Percentiles rank a stretch among this genome's conserved stretches.
phyloP scores from a whole-genome alignment of 1,140 invertebrate genomes.

The Brachionus rubens region DNA sequence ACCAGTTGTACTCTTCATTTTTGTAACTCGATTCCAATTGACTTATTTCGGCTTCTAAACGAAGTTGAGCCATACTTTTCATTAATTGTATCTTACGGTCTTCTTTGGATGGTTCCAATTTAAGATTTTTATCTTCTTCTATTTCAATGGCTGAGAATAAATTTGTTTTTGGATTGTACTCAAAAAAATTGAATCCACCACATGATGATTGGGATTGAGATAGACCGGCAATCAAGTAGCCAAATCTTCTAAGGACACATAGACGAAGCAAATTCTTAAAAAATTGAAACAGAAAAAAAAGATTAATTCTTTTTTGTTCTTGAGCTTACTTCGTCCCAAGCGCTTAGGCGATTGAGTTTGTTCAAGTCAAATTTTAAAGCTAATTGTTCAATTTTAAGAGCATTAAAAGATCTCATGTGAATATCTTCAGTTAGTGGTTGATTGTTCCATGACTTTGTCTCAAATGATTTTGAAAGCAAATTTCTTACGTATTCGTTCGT shows the following conservation, averaged over 20 bases:
- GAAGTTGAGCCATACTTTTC: constrained; percentile 72
- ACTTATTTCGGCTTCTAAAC: constrained; percentile 71
- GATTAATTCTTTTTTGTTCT: neutral
- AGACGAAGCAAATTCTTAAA: constrained; percentile 55
- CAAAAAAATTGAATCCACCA: constrained; percentile 1
- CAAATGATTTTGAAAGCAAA: constrained; percentile 1
- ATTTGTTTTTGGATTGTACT: constrained; percentile 6
- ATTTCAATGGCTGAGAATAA: neutral
- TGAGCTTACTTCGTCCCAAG: constrained; percentile 46
- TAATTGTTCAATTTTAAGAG: constrained; percentile 54
- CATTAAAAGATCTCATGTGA: constrained; percentile 55
- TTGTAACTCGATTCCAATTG: constrained; percentile 66
- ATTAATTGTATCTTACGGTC: constrained; percentile 60
- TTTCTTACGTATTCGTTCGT: constrained; percentile 22
- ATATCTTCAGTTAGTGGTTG: constrained; percentile 59
- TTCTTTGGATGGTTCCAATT: neutral
- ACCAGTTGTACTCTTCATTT: constrained; percentile 61
- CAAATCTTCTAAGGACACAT: constrained; percentile 57
- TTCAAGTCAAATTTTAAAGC: constrained; percentile 51
- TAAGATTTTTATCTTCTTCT: neutral
- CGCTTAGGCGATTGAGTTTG: constrained; percentile 10
- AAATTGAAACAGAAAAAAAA: neutral
- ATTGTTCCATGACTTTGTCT: constrained; percentile 41
- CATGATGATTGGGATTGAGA: constrained; percentile 11
- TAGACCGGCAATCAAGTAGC: constrained; percentile 54